Evolutionary conservation across 2,113 vertebrate species (phyloP).

Genomic region (Mixornis gularis): DNA sequence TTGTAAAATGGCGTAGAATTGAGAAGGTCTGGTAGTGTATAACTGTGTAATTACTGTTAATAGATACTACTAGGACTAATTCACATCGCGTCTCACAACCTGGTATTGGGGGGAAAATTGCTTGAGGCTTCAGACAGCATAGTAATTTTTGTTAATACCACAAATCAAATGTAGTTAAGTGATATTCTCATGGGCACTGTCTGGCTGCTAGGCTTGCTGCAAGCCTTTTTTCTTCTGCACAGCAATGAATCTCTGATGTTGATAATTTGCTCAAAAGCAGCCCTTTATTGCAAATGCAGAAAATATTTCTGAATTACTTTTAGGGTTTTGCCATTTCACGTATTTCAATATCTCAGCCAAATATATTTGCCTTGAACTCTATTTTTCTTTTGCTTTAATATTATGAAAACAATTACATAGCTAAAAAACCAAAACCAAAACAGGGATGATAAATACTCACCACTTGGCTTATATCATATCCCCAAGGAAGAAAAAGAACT

Average conservation of each 20-base stretch:
- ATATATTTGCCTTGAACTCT: background rate
- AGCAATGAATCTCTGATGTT: background rate
- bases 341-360: slow-evolving; percentile 2
- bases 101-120: background rate
- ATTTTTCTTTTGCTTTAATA: background rate
- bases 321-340: background rate
- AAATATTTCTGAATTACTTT: slow-evolving; percentile 10
- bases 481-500: slow-evolving; percentile 69
- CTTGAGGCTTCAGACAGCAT: background rate
- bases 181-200: background rate
- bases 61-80: background rate
- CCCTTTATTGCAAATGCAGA: background rate
- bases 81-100: background rate
- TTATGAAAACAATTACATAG: slow-evolving; percentile 11
- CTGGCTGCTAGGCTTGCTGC: background rate
- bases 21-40: background rate
- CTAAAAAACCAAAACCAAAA: slow-evolving; percentile 1
- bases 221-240: background rate
- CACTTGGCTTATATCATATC: slow-evolving; percentile 69
- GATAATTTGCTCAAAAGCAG: background rate
- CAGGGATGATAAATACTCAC: slow-evolving; percentile 53
- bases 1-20: background rate
- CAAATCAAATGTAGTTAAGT: slow-evolving; percentile 8
- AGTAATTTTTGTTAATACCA: background rate
- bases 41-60: background rate